Evolutionary conservation across 2,797 vertebrate species (phyloP).

Genomic region (Momotus momota): DNA sequence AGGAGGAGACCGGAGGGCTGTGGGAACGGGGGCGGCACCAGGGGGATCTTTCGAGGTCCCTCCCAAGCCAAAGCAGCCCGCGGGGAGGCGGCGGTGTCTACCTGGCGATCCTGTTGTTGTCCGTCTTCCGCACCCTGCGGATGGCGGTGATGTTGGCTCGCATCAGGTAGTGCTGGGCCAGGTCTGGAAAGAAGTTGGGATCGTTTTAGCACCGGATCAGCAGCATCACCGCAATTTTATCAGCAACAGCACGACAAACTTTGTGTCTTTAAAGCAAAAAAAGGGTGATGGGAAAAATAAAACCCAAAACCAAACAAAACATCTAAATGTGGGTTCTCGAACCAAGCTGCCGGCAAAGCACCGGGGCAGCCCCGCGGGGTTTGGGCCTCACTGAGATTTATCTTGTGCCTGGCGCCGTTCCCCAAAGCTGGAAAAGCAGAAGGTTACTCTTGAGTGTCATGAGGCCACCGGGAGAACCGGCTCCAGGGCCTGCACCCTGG

Average conservation of each 20-base stretch:
- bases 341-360: background rate
- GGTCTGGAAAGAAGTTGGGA: constrained; percentile 78
- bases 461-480: background rate
- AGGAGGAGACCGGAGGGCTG: too few relatives aligned
- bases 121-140: constrained; percentile 92
- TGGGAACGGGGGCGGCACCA: too few relatives aligned
- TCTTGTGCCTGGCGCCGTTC: background rate
- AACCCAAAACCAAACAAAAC: background rate
- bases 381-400: too few relatives aligned
- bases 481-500: fast-evolving
- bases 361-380: background rate
- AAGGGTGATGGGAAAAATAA: background rate
- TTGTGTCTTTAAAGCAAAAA: background rate
- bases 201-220: too few relatives aligned
- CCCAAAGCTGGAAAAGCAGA: background rate
- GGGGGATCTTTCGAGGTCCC: too few relatives aligned
- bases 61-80: too few relatives aligned
- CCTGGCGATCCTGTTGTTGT: constrained; percentile 96
- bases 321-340: background rate
- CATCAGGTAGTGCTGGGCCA: constrained; percentile 96
- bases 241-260: background rate
- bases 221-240: too few relatives aligned
- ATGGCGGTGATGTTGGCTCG: constrained; percentile 95
- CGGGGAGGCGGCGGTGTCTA: constrained; percentile 14
- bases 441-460: fast-evolving